A percentile compares a stretch with the other conserved stretches of the same genome.
Conservation (phyloP, 64 coral and sea anemone species). For the Montipora efflorescens region DNA sequence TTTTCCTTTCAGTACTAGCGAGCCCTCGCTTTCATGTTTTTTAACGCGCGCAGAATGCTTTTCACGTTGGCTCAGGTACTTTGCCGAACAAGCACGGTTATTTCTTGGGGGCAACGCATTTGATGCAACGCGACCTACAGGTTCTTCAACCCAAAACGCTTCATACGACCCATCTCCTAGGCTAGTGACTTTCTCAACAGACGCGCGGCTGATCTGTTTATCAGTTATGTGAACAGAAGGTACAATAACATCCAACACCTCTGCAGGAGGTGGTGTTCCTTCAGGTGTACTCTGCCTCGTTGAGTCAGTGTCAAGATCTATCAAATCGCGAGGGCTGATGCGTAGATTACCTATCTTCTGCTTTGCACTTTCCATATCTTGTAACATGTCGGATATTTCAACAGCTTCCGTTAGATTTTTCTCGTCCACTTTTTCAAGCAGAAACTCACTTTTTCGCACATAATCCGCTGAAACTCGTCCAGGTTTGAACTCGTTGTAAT, state of each 20-base stretch:
- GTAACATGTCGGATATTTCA: slow-evolving; percentile 64
- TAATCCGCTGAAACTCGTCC: slow-evolving; percentile 65
- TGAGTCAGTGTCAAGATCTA: not conserved
- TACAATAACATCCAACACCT: not conserved
- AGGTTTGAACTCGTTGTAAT: not conserved
- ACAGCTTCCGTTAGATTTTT: slow-evolving; percentile 48
- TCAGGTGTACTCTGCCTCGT: not conserved
- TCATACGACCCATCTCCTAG: slow-evolving; percentile 3
- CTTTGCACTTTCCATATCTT: slow-evolving; percentile 36
- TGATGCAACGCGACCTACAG: not conserved
- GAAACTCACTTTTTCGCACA: slow-evolving; percentile 39
- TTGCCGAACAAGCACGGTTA: not conserved
- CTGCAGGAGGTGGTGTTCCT: not conserved
- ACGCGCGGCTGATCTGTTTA: not conserved
- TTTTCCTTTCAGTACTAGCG: slow-evolving; percentile 62
- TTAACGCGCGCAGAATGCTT: slow-evolving; percentile 37
- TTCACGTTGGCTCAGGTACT: slow-evolving; percentile 12
- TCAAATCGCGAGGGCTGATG: slow-evolving; percentile 22
- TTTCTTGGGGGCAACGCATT: not conserved
- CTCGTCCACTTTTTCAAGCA: slow-evolving; percentile 38
- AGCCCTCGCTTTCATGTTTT: slow-evolving; percentile 35
- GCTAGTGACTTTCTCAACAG: not conserved
- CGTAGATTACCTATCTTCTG: slow-evolving; percentile 1
- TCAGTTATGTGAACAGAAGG: not conserved
- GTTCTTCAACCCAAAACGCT: slow-evolving; percentile 67